phyloP scores from a whole-genome alignment of 2,888 invertebrate genomes.

The Morpho achilles region DNA sequence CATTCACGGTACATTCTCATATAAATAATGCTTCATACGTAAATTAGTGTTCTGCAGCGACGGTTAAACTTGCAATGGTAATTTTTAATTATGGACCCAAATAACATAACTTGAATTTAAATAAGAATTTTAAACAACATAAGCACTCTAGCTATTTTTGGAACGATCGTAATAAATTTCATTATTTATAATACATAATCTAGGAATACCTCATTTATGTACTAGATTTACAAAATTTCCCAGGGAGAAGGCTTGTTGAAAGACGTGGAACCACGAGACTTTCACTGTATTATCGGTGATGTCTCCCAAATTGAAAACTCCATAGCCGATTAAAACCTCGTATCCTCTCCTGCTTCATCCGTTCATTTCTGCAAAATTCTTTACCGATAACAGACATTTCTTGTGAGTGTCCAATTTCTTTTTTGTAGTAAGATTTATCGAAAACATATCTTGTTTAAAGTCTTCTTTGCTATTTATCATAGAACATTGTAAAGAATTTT shows the following conservation, averaged over 20 bases:
- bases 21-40: too few relatives aligned
- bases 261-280: conserved; percentile 70
- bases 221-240: conserved; percentile 29
- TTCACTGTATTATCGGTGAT: conserved; percentile 72
- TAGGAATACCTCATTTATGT: too few relatives aligned
- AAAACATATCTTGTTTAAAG: conserved; percentile 68
- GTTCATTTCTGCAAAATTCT: conserved; percentile 73
- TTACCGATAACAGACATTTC: conserved; percentile 51
- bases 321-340: conserved; percentile 41
- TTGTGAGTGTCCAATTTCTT: conserved; percentile 60
- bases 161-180: too few relatives aligned
- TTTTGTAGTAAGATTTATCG: conserved; percentile 26
- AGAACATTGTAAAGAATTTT: conserved; percentile 67
- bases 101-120: too few relatives aligned
- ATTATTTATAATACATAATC: too few relatives aligned
- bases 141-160: too few relatives aligned
- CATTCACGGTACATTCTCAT: too few relatives aligned
- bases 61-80: too few relatives aligned
- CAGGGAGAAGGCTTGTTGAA: conserved; percentile 70
- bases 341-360: conserved; percentile 37
- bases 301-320: conserved; percentile 66
- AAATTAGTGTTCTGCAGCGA: too few relatives aligned
- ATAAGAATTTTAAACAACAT: too few relatives aligned
- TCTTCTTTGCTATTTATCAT: conserved; percentile 33
- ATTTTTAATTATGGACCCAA: too few relatives aligned